Evolutionary conservation across 2,888 invertebrate species (phyloP).

Genomic region (Cephus runcator): DNA sequence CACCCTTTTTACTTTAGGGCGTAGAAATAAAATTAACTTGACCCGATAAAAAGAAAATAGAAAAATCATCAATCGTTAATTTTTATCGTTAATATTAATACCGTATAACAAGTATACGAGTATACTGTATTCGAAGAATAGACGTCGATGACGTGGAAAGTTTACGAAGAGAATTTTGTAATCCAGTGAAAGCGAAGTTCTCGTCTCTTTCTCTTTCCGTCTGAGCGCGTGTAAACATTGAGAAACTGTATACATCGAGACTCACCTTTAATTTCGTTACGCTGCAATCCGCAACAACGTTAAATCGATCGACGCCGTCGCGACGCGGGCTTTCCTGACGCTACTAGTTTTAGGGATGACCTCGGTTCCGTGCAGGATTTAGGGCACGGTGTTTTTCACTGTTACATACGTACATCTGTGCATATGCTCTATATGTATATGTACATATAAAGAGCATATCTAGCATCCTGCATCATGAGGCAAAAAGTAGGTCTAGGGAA

Average conservation of each 20-base stretch:
- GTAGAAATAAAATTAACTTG: neutral
- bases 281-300: neutral
- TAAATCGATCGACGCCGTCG: neutral
- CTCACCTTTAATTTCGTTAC: neutral
- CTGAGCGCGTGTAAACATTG: neutral
- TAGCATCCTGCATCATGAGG: slow-evolving; percentile 39
- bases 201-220: neutral
- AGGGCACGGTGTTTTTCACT: slow-evolving; percentile 39
- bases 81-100: neutral
- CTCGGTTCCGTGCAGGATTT: slow-evolving; percentile 42
- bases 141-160: neutral
- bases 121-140: neutral
- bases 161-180: neutral
- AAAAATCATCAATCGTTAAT: neutral
- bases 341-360: slow-evolving; percentile 21
- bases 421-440: neutral
- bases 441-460: neutral
- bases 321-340: neutral
- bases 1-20: neutral
- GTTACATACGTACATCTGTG: neutral
- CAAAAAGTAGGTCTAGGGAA: slow-evolving; percentile 61
- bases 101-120: neutral
- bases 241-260: neutral
- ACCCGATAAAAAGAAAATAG: neutral
- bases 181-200: neutral